A percentile compares a stretch with the other conserved stretches of the same genome.
These are phyloP conservation scores for Myopa testacea DNA, from an alignment of 2,888 invertebrate species.

Conservation along the genomic window DNA sequence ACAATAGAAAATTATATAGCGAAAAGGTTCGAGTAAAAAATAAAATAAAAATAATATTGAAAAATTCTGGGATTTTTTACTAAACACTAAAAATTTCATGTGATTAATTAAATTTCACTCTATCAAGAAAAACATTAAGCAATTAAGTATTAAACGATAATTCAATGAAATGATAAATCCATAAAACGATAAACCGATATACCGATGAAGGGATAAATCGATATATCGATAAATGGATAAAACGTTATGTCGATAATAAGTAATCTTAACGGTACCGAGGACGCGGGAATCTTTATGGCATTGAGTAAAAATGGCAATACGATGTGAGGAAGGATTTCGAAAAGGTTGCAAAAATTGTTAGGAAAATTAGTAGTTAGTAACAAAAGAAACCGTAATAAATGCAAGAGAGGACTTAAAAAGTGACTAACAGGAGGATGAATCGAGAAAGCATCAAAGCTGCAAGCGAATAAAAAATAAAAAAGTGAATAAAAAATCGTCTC, in stretches of 20 bases:
- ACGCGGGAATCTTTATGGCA: slow-evolving; percentile 17
- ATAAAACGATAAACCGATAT: no score
- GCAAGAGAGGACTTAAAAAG: slow-evolving; percentile 24
- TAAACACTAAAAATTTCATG: no score
- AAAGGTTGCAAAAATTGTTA: no score
- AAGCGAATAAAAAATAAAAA: slow-evolving; percentile 33
- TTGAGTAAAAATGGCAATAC: slow-evolving; percentile 25
- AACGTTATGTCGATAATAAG: background rate
- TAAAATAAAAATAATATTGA: background rate
- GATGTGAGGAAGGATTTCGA: background rate
- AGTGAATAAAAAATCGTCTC: slow-evolving; percentile 31
- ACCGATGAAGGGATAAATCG: background rate
- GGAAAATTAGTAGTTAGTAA: slow-evolving; percentile 51
- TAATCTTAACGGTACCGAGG: background rate
- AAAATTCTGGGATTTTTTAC: background rate
- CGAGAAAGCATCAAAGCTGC: slow-evolving; percentile 25
- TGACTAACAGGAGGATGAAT: slow-evolving; percentile 48
- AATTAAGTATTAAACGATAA: no score
- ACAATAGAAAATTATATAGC: no score
- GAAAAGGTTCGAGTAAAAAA: background rate
- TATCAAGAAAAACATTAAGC: no score
- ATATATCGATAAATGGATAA: background rate
- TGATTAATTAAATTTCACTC: no score
- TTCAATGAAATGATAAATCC: no score
- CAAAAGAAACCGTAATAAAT: slow-evolving; percentile 6